These are phyloP conservation scores for Speoplatyrhinus poulsoni DNA, from an alignment of 2,113 vertebrate species.

Conservation along the genomic window DNA sequence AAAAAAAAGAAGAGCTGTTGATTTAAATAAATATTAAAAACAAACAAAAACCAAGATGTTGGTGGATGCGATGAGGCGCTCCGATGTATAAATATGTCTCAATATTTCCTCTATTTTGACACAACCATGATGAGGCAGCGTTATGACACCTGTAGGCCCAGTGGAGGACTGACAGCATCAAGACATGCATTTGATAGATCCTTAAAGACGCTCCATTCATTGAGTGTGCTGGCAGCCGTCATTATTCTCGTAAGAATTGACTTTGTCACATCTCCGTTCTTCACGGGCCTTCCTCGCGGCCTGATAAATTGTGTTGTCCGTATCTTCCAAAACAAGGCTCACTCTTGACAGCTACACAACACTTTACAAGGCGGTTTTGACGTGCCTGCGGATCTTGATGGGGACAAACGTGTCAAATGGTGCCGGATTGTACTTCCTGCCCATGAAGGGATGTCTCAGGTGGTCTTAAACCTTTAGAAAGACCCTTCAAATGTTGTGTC, in stretches of 20 bases:
- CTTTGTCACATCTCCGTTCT: slow-evolving; percentile 81
- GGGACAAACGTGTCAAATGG: slow-evolving; percentile 71
- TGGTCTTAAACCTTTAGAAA: slow-evolving; percentile 63
- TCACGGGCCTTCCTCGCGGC: slow-evolving; percentile 62
- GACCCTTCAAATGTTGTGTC: slow-evolving; percentile 33
- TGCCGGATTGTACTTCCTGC: slow-evolving; percentile 70
- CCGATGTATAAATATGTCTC: slow-evolving; percentile 9
- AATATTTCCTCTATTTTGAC: slow-evolving; percentile 31
- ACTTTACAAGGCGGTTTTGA: slow-evolving; percentile 68
- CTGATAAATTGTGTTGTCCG: slow-evolving; percentile 75
- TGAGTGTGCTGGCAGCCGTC: slow-evolving; percentile 72
- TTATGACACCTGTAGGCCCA: slow-evolving; percentile 71
- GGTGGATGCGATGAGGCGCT: no score
- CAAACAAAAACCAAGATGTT: no score
- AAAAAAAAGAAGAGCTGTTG: no score
- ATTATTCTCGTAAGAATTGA: slow-evolving; percentile 78
- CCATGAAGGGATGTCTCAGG: slow-evolving; percentile 67
- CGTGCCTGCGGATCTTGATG: slow-evolving; percentile 54
- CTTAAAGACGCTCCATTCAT: slow-evolving; percentile 76
- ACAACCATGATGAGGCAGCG: slow-evolving; percentile 27
- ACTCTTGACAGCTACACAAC: slow-evolving; percentile 77
- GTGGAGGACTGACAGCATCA: slow-evolving; percentile 15
- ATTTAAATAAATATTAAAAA: no score
- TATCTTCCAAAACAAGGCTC: slow-evolving; percentile 76
- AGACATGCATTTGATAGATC: slow-evolving; percentile 60